Evolutionary conservation across 2,797 vertebrate species (phyloP).

Genomic region (Oreochromis mossambicus): DNA sequence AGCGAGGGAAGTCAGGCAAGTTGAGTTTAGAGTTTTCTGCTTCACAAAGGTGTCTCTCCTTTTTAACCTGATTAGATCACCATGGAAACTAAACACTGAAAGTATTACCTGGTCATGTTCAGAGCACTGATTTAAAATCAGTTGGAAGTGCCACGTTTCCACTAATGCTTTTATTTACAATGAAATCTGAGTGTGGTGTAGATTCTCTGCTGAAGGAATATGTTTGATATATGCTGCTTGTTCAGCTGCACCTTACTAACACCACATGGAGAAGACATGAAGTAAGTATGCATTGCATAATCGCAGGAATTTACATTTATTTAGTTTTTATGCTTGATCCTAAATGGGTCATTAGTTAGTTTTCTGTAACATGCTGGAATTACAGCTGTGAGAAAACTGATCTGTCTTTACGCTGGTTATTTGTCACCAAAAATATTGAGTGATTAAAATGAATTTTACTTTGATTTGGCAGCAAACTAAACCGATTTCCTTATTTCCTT

Average conservation of each 20-base stretch:
- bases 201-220: fast-evolving
- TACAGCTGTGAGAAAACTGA: neutral
- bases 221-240: neutral
- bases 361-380: neutral
- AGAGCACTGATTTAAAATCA: neutral
- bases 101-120: neutral
- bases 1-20: neutral
- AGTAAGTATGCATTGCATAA: fast-evolving
- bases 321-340: fast-evolving
- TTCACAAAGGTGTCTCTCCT: neutral
- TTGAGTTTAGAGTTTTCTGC: neutral
- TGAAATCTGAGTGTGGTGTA: neutral
- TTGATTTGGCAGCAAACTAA: fast-evolving
- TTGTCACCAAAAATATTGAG: neutral
- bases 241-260: neutral
- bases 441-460: neutral
- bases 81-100: neutral
- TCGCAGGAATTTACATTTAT: neutral
- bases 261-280: neutral
- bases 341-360: fast-evolving
- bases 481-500: neutral
- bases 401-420: neutral
- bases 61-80: neutral
- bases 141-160: neutral
- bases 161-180: neutral